These are phyloP conservation scores for Callinectes sapidus DNA, from an alignment of 2,888 invertebrate genomes.

Conservation along the genomic window DNA sequence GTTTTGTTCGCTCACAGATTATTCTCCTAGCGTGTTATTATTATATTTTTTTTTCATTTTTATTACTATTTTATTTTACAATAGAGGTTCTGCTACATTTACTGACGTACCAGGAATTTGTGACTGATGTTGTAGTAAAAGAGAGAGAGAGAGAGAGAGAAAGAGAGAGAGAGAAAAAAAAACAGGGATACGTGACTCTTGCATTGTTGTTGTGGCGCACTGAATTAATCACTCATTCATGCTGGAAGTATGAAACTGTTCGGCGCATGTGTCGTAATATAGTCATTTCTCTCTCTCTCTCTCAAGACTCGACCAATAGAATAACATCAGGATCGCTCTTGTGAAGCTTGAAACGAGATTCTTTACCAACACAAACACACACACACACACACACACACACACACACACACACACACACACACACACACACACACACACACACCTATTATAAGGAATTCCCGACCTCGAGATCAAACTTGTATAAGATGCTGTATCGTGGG, in stretches of 20 bases:
- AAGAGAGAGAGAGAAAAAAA: too few species aligned
- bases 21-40: not conserved
- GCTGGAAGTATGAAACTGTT: not conserved
- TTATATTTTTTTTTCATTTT: not conserved
- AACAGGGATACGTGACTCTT: too few species aligned
- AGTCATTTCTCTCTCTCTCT: not conserved
- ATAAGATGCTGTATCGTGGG: not conserved
- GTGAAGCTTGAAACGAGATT: not conserved
- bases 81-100: not conserved
- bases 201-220: too few species aligned
- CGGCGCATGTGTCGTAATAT: not conserved
- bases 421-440: too few species aligned
- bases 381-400: too few species aligned
- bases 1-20: not conserved
- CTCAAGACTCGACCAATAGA: not conserved
- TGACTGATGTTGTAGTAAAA: not conserved
- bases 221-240: not conserved
- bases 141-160: too few species aligned
- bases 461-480: not conserved
- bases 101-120: not conserved
- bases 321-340: not conserved
- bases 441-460: not conserved
- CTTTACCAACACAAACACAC: not conserved
- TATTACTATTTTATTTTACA: not conserved
- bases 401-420: too few species aligned